Base-by-base conservation (phyloP, 1,140 invertebrate species). In the Drosophila mayri region DNA sequence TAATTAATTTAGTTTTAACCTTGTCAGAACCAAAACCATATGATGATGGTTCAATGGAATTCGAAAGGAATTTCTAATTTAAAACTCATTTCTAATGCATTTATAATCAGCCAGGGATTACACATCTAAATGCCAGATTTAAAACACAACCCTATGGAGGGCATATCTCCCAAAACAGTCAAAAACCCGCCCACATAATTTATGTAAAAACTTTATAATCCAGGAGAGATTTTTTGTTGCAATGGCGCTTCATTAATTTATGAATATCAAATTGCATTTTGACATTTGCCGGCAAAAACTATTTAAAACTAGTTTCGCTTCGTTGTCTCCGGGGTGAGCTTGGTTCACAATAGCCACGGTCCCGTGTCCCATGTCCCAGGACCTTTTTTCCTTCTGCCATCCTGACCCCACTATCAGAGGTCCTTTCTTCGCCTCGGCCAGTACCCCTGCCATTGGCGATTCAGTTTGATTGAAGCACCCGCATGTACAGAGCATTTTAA, bases 401-500 rank as follows among this genome's bases (percentile, higher is more conserved):
- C 18, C 46, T 28, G 49, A 4, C 62, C 32, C 7, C 28, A 30
- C 66, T 54, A 25, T 62, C 57, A 71, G 32, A 49, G 38, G 55
- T 41, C 63, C 63, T 61, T 64, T 73, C 52, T 65, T 41, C 65
- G 41, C 40, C 25, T 35, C 50, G 52, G n/a, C 52, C 20, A 25
- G 52, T 25, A 4, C 30, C 75, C 52, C 54, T 25, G 58, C 76
- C 59, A 54, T 55, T 74, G 71, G 66, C 66, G 59, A 84, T 83
- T 88, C 84, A 62, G 83, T 88, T 86, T 83, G 80, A 90, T 88
- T 88, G 85, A 90, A 88, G 85, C 79, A 85, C 85, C 85, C 86
- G 85, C 85, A 90, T 90, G 81, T 90, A 79, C 81, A 60, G 81
- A 88, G 77, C 81, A 86, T 90, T 90, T 90, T 90, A 90, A 90